Evolutionary conservation across 2,113 vertebrate genomes (phyloP).

Genomic region (Laterallus jamaicensis): DNA sequence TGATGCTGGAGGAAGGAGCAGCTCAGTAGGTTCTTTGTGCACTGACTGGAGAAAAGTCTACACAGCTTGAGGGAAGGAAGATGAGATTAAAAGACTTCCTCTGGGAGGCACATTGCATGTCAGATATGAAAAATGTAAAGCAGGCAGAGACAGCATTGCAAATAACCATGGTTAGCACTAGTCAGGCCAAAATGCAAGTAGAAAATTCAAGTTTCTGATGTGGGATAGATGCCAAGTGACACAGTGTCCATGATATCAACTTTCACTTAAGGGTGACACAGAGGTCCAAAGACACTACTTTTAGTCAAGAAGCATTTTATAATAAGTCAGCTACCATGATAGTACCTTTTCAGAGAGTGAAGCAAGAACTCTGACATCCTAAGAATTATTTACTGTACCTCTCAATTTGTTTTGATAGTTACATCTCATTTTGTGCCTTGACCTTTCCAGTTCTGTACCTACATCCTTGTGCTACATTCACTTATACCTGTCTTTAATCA

Average conservation of each 20-base stretch:
- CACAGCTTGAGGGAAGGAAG: not conserved
- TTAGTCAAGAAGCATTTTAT: conserved; percentile 23
- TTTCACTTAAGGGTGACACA: conserved; percentile 8
- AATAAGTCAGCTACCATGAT: not conserved
- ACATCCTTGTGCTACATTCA: not conserved
- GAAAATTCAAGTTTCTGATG: not conserved
- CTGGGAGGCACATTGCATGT: not conserved
- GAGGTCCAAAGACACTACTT: not conserved
- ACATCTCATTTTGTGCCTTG: not conserved
- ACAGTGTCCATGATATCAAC: not conserved
- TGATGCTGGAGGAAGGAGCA: not conserved
- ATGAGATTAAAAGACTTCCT: not conserved
- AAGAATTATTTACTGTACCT: conserved; percentile 18
- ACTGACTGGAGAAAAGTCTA: not conserved
- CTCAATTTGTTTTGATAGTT: not conserved
- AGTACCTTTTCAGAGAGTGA: conserved; percentile 2
- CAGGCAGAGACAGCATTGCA: not conserved
- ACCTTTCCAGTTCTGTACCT: not conserved
- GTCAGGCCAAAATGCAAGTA: not conserved
- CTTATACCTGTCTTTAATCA: not conserved
- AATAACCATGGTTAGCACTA: not conserved
- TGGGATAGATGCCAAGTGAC: not conserved
- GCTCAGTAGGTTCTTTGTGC: not conserved
- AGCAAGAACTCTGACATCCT: conserved; percentile 26
- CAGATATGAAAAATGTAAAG: not conserved